Evolutionary conservation across 2,113 vertebrate species (phyloP), one percentile per base, ranked within the genome.

Genomic region (Trinectes maculatus): DNA sequence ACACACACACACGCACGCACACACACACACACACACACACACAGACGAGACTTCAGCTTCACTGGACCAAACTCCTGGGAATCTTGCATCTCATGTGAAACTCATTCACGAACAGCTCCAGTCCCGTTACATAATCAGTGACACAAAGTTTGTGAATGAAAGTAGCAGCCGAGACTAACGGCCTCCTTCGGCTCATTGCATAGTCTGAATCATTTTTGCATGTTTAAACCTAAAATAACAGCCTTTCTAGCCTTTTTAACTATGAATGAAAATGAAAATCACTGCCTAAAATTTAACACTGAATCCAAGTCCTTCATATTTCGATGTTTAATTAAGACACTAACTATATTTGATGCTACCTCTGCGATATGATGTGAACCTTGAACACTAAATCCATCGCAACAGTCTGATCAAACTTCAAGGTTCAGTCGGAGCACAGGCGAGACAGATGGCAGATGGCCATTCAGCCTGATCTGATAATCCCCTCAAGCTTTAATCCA

Each of bases 111-210:
- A 90, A 86, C 79, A 78, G 66, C 73, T 85, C 40, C 11, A 18
- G 37, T 73, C 19, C 28, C 0, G 19, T 89, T 88, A 84, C 37
- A 72, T 90, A 89, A 89, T 63, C 73, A 56, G 65, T 7, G 39
- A 78, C 47, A 74, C 49, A 55, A 77, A 83, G 58, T 85, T 82
- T 87, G 80, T 90, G 87, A 90, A 89, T 89, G 84, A 74, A 58
- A 60, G 68, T 53, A 37, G 58, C 57, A 61, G 65, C 46, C 1
- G 36, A 79, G 61, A 71, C 71, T 5, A 60, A 58, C 58, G 11
- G 56, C 69, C 61, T 77, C 33, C 29, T 85, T 63, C 44, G 68
- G 69, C 53, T 79, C 74, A 44, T 49, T 80, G 75, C 68, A 62
- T 67, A 74, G 83, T 79, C 81, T 75, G 64, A 84, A 79, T 59